phyloP scores from a whole-genome alignment of 1,140 invertebrate species.

The Gyrodactylus salaris region DNA sequence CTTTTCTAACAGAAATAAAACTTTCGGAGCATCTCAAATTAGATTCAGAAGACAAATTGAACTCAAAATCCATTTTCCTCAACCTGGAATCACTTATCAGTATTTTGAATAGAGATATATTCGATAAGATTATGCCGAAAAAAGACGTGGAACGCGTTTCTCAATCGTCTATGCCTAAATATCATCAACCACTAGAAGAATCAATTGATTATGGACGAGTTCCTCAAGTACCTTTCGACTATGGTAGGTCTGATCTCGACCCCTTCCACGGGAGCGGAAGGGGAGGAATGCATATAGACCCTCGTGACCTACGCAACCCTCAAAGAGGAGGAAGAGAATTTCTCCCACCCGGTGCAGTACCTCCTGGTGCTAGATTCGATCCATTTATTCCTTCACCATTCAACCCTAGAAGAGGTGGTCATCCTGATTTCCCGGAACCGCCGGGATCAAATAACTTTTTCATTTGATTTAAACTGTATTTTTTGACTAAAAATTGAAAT shows the following conservation, averaged over 20 bases:
- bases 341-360: not conserved
- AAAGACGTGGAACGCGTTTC: too few relatives aligned
- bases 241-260: not conserved
- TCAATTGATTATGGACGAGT: not conserved
- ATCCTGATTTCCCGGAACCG: not conserved
- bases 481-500: not conserved
- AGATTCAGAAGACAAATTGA: too few relatives aligned
- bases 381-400: not conserved
- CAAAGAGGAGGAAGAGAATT: not conserved
- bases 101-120: too few relatives aligned
- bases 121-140: too few relatives aligned
- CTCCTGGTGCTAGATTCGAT: not conserved
- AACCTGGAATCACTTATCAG: too few relatives aligned
- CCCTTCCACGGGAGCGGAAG: not conserved
- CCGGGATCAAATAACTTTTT: not conserved
- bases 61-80: too few relatives aligned
- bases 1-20: too few relatives aligned
- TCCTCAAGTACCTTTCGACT: not conserved
- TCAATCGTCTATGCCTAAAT: too few relatives aligned
- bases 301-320: not conserved
- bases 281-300: not conserved
- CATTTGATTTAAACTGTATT: not conserved
- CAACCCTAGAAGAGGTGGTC: not conserved
- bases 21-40: too few relatives aligned
- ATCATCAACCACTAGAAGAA: too few relatives aligned